Percentiles rank a stretch among this genome's conserved stretches.
phyloP scores from a whole-genome alignment of 2,888 invertebrate genomes.

The Sussaba pulchella region DNA sequence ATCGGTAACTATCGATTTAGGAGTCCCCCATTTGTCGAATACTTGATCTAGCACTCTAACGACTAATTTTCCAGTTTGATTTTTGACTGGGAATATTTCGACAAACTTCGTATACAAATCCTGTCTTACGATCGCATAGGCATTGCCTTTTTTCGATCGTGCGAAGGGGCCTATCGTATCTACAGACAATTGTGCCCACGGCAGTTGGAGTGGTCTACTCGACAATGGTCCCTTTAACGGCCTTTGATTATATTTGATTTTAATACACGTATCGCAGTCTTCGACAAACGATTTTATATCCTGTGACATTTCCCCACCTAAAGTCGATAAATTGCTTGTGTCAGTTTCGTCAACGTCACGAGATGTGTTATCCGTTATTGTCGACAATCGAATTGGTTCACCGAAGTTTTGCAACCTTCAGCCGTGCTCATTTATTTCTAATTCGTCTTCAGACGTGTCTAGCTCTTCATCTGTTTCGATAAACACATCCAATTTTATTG shows the following conservation, averaged over 20 bases:
- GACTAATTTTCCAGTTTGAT: constrained; percentile 26
- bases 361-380: too few relatives aligned
- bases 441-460: constrained; percentile 5
- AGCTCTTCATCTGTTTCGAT: constrained; percentile 1
- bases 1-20: constrained; percentile 16
- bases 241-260: constrained; percentile 48
- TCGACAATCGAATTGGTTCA: too few relatives aligned
- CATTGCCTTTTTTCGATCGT: constrained; percentile 42
- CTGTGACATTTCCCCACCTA: constrained; percentile 6
- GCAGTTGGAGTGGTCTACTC: constrained; percentile 33
- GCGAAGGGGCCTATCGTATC: constrained; percentile 38
- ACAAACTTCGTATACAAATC: constrained; percentile 46
- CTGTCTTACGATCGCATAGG: constrained; percentile 35
- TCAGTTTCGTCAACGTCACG: too few relatives aligned
- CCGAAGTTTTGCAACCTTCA: too few relatives aligned
- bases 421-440: neutral
- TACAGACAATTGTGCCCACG: constrained; percentile 51
- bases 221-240: constrained; percentile 14
- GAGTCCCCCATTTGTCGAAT: constrained; percentile 33
- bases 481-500: neutral
- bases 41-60: constrained; percentile 17
- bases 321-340: too few relatives aligned
- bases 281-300: constrained; percentile 35
- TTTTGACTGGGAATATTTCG: constrained; percentile 30
- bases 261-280: constrained; percentile 37